Evolutionary conservation across 1,140 invertebrate genomes (phyloP).

Genomic region (Dinothrombium tinctorium): DNA sequence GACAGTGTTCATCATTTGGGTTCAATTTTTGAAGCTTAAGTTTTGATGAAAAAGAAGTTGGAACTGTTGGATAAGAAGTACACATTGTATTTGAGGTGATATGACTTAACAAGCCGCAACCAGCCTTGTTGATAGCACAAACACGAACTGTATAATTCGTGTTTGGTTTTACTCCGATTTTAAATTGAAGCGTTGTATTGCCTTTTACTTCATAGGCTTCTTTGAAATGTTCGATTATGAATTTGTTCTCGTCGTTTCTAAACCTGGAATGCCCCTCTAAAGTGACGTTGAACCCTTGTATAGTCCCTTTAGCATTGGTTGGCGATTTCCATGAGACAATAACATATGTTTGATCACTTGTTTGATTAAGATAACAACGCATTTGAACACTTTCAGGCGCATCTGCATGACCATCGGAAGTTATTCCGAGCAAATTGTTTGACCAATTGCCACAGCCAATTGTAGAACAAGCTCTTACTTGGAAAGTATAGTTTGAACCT

Average conservation of each 20-base stretch:
- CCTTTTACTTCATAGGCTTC: slow-evolving; percentile 9
- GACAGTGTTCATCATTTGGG: slow-evolving; percentile 2
- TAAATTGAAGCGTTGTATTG: slow-evolving; percentile 11
- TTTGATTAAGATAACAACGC: slow-evolving; percentile 8
- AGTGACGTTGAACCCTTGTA: slow-evolving; percentile 16
- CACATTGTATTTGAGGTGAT: slow-evolving; percentile 10
- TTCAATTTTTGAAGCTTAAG: slow-evolving; percentile 8
- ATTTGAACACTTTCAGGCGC: slow-evolving; percentile 14
- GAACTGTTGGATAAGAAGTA: slow-evolving; percentile 10
- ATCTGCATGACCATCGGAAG: slow-evolving; percentile 15
- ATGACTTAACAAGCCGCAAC: slow-evolving; percentile 11
- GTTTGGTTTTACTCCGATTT: slow-evolving; percentile 16
- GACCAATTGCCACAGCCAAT: slow-evolving; percentile 17
- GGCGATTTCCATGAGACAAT: slow-evolving; percentile 16
- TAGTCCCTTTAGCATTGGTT: slow-evolving; percentile 13
- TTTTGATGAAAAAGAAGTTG: slow-evolving; percentile 9
- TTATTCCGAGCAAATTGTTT: slow-evolving; percentile 12
- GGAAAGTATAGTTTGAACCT: slow-evolving; percentile 15
- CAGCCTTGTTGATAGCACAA: slow-evolving; percentile 14
- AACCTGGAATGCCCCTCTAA: slow-evolving; percentile 10
- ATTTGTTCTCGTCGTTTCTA: slow-evolving; percentile 10
- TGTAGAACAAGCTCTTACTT: slow-evolving; percentile 16
- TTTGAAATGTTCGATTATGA: slow-evolving; percentile 10
- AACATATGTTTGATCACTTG: slow-evolving; percentile 10
- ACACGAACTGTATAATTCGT: slow-evolving; percentile 18